Conservation (phyloP, 2,113 vertebrate genomes). For the Ascaphus truei region DNA sequence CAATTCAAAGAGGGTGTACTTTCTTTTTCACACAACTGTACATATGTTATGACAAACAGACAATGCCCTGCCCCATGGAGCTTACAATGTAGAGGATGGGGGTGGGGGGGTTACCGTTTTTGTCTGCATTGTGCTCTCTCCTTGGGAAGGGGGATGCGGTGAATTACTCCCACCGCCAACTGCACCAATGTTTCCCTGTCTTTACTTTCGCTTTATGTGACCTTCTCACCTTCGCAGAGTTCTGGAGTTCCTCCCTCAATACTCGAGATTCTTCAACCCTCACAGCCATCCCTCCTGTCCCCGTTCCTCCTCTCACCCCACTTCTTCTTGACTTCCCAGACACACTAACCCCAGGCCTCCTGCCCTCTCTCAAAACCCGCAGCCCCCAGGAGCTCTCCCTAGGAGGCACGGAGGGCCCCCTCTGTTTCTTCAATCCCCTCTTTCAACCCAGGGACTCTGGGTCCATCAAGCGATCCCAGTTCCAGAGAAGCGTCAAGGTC, state of each 20-base stretch:
- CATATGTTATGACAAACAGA: no score
- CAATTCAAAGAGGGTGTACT: no score
- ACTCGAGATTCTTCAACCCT: constrained; percentile 54
- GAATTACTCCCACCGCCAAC: neutral
- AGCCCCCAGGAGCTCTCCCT: constrained; percentile 69
- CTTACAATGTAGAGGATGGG: no score
- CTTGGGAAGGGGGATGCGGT: no score
- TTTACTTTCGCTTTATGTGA: neutral
- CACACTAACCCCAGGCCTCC: constrained; percentile 50
- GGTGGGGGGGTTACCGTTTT: no score
- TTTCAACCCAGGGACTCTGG: constrained; percentile 67
- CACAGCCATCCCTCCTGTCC: neutral
- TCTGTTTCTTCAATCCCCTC: constrained; percentile 78
- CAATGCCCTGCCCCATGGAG: no score
- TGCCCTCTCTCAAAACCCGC: constrained; percentile 65
- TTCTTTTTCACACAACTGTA: no score
- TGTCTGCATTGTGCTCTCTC: no score
- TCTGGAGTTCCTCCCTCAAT: constrained; percentile 82
- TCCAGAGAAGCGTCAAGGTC: constrained; percentile 76
- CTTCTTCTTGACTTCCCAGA: neutral
- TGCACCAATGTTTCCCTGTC: neutral
- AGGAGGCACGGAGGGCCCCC: constrained; percentile 57
- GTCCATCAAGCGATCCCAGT: constrained; percentile 62
- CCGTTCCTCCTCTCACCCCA: neutral
- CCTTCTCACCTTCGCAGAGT: constrained; percentile 58